Percentiles rank a stretch among this genome's conserved stretches.
These are phyloP conservation scores for Uria aalge DNA, from an alignment of 2,113 vertebrate genomes.

Conservation along the genomic window DNA sequence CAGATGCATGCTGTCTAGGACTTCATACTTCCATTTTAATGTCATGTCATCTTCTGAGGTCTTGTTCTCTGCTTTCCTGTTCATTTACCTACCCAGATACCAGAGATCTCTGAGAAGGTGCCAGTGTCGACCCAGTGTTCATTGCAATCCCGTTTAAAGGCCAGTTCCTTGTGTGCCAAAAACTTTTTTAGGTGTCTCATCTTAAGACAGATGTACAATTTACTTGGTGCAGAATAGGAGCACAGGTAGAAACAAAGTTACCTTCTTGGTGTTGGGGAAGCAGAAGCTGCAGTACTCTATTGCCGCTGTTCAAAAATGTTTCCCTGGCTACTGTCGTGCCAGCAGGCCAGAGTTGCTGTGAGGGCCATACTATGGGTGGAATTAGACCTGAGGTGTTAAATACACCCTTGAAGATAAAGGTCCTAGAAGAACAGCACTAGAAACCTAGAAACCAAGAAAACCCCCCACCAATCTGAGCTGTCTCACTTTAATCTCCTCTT, in stretches of 20 bases:
- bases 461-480: rapidly evolving
- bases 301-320: neutral
- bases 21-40: neutral
- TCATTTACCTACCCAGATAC: neutral
- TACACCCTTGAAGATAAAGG: neutral
- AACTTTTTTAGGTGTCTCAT: neutral
- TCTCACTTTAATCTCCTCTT: neutral
- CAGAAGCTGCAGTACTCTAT: neutral
- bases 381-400: neutral
- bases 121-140: neutral
- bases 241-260: neutral
- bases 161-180: neutral
- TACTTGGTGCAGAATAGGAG: neutral
- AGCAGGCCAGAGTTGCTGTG: neutral
- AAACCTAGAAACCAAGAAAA: neutral
- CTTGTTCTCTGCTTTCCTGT: neutral
- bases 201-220: neutral
- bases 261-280: neutral
- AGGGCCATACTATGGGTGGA: neutral
- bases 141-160: rapidly evolving
- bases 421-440: neutral
- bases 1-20: neutral
- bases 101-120: neutral
- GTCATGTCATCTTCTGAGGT: neutral
- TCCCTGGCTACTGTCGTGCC: neutral